phyloP scores from a whole-genome alignment of 2,113 vertebrate species.

The Dinomys branickii region DNA sequence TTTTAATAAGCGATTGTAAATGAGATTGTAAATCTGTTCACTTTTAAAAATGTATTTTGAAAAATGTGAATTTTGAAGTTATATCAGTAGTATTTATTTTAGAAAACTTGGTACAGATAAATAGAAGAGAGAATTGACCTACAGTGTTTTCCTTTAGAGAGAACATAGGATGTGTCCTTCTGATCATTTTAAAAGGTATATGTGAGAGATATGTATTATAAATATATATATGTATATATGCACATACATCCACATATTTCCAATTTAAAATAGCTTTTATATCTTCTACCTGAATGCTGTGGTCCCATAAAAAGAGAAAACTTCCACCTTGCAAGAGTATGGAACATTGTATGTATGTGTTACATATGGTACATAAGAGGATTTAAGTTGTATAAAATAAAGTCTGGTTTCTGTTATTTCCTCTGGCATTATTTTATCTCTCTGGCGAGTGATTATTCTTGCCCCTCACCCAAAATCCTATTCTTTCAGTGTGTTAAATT shows the following conservation, averaged over 20 bases:
- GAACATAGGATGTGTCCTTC: background rate
- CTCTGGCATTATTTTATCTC: background rate
- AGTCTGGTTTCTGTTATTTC: conserved; percentile 3
- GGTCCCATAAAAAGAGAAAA: background rate
- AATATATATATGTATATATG: no score
- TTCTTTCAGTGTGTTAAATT: conserved; percentile 33
- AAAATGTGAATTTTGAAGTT: background rate
- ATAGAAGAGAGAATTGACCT: background rate
- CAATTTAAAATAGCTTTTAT: background rate
- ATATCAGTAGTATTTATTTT: conserved; percentile 8
- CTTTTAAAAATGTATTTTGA: background rate
- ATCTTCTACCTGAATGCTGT: background rate
- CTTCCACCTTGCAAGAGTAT: background rate
- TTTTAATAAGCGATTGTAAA: conserved; percentile 34
- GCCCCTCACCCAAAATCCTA: background rate
- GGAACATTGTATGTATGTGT: background rate
- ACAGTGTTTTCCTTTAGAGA: background rate
- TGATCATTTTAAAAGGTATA: background rate
- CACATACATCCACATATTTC: background rate
- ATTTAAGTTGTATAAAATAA: conserved; percentile 11
- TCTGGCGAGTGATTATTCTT: background rate
- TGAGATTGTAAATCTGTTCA: background rate
- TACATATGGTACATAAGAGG: background rate
- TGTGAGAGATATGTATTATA: background rate
- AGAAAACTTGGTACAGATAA: background rate